Evolutionary conservation across 92 coral and sea anemone genomes (phyloP).

Genomic region (Siderastrea radians): DNA sequence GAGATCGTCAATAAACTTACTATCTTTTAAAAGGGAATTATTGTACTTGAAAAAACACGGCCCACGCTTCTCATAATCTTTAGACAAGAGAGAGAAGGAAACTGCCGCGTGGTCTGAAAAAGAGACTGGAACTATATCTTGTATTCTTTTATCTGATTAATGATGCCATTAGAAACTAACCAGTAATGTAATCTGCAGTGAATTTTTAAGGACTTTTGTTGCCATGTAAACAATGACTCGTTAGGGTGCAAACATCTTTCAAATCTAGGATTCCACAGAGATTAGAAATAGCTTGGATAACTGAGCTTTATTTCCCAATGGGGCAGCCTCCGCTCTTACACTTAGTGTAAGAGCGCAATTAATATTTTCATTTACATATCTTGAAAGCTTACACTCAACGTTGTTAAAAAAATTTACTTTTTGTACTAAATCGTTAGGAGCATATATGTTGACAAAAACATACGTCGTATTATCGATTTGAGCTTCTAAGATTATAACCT

Average conservation of each 20-base stretch:
- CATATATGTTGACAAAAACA: not conserved
- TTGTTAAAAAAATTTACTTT: not conserved
- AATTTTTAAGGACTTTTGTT: not conserved
- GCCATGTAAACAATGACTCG: not conserved
- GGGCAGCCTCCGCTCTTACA: not conserved
- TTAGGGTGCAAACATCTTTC: not conserved
- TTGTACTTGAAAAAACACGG: not conserved
- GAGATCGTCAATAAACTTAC: not conserved
- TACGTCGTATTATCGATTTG: not conserved
- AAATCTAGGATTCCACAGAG: not conserved
- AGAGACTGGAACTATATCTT: not conserved
- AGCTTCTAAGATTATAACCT: not conserved
- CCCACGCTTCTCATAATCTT: not conserved
- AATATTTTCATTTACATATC: not conserved
- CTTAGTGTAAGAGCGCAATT: not conserved
- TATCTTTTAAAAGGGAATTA: not conserved
- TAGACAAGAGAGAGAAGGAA: not conserved
- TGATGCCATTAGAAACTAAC: not conserved
- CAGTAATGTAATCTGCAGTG: not conserved
- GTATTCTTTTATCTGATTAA: not conserved
- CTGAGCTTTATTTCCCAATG: not conserved
- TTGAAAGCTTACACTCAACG: not conserved
- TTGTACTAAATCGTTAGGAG: constrained; percentile 1
- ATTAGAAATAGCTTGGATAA: not conserved
- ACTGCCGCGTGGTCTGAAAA: not conserved